Base-by-base conservation (phyloP, 2,113 vertebrate genomes). In the Plecturocebus donacophilus region DNA sequence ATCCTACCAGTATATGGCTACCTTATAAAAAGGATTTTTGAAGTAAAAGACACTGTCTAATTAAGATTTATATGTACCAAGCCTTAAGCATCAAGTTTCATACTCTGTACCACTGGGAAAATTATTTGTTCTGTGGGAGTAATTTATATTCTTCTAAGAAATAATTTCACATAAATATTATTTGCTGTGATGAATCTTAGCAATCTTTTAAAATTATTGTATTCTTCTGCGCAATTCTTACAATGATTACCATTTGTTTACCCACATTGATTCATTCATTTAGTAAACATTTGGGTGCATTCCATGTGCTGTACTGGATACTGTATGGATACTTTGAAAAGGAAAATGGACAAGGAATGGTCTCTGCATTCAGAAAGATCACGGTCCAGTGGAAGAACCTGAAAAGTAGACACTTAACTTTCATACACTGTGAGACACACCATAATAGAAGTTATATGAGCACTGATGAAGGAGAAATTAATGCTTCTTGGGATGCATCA, bases 171-270 rank as follows among this genome's bases (percentile, higher is more conserved):
- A 38, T 94, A 90, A 90, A 76, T 90, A 97, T 66, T 90, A 49
- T 75, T 96, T 93, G 58, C 56, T 87, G 95, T 88, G 68, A 76
- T 83, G n/a, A 95, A 91, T 93, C 52, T 93, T 80, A 95, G 64
- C 38, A 68, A 4, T 91, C 35, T 91, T 86, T 92, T 56, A 56
- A 93, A 71, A 91, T 58, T 90, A 6, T 94, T 93, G n/a, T 61
- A 83, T 86, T 91, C 52, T 79, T 97, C 47, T 49, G 35, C 42
- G 27, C 14, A 90, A 2, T 56, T 87, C 10, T 93, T 77, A 61
- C 2, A 71, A 38, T 91, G 49, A 76, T 79, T 90, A 81, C 61
- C 30, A 27, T 96, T 92, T 92, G 40, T 88, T 92, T 96, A 52
- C 85, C 23, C 42, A 79, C 11, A 54, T 40, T 70, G 64, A 45